Conservation (phyloP, 2,113 vertebrate genomes). For the Emydocephalus ijimae region DNA sequence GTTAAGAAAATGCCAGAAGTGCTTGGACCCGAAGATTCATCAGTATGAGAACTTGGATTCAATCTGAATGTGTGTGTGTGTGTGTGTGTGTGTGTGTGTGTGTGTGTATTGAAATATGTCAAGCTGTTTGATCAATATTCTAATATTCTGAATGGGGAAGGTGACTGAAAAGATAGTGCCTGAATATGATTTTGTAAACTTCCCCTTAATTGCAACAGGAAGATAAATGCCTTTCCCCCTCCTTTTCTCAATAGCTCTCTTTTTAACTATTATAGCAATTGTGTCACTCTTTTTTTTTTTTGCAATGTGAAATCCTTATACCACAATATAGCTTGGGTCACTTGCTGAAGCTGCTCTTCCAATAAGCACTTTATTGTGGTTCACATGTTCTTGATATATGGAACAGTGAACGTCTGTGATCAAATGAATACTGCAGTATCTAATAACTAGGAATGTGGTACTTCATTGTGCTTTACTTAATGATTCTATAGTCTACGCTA, state of each 20-base stretch:
- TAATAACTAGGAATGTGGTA: neutral
- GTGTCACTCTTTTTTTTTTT: neutral
- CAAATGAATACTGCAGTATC: neutral
- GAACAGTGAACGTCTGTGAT: neutral
- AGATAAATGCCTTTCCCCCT: neutral
- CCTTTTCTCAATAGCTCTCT: neutral
- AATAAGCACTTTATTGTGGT: neutral
- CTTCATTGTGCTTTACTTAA: neutral
- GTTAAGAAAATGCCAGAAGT: neutral
- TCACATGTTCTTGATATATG: neutral
- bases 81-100: neutral
- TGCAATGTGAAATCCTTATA: neutral
- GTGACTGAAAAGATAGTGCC: neutral
- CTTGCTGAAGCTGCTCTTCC: neutral
- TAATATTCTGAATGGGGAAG: neutral
- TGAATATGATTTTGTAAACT: neutral
- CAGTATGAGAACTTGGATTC: neutral
- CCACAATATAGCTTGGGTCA: neutral
- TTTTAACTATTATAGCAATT: neutral
- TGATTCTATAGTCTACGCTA: neutral
- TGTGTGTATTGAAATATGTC: neutral
- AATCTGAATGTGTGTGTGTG: neutral
- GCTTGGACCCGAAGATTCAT: neutral
- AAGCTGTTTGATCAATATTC: neutral
- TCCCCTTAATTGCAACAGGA: neutral